Conservation (phyloP, 2,888 invertebrate species). For the Morpho deidamia region DNA sequence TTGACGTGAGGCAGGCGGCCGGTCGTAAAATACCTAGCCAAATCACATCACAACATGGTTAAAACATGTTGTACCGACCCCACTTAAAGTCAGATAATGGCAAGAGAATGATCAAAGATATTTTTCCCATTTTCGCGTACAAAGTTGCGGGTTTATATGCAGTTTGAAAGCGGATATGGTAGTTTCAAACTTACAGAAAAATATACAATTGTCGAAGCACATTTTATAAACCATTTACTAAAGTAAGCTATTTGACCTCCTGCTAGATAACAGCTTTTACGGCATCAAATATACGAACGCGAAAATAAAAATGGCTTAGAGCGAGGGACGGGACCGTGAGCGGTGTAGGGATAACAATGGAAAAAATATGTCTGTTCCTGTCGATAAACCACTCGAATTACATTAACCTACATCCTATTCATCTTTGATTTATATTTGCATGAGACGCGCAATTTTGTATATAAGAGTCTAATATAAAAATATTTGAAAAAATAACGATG, state of each 20-base stretch:
- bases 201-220: not conserved
- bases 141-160: no score
- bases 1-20: no score
- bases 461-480: not conserved
- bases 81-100: no score
- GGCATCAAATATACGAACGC: slow-evolving; percentile 14
- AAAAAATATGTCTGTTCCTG: slow-evolving; percentile 19
- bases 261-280: not conserved
- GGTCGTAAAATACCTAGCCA: no score
- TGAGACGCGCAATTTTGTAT: slow-evolving; percentile 10
- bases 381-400: slow-evolving; percentile 22
- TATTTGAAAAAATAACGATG: not conserved
- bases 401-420: slow-evolving; percentile 22
- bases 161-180: no score
- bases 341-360: slow-evolving; percentile 21
- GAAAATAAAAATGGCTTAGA: slow-evolving; percentile 18
- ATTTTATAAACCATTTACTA: not conserved
- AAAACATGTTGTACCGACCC: no score
- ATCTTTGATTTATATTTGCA: slow-evolving; percentile 18
- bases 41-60: no score
- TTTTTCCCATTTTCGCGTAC: no score
- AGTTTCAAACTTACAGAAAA: no score
- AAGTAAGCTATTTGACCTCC: slow-evolving; percentile 1
- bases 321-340: slow-evolving; percentile 11
- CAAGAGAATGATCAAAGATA: no score